Evolutionary conservation across 2,888 invertebrate species (phyloP).

Genomic region (Molanna angustata): DNA sequence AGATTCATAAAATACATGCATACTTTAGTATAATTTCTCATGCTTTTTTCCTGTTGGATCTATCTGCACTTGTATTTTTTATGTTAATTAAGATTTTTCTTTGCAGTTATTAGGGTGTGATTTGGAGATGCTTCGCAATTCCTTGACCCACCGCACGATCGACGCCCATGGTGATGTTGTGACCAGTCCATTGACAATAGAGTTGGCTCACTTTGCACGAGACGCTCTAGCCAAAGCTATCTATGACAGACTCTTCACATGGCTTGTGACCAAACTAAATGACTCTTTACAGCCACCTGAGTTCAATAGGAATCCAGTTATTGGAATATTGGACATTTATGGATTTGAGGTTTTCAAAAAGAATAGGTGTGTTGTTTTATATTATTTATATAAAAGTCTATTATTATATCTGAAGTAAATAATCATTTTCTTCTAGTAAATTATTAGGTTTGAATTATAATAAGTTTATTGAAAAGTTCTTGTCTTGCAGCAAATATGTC

Average conservation of each 20-base stretch:
- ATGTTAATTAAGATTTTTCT: neutral
- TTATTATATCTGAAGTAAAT: too few species aligned
- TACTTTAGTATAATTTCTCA: too few species aligned
- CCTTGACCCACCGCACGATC: slow-evolving; percentile 81
- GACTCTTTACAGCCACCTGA: slow-evolving; percentile 62
- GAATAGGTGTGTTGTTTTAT: slow-evolving; percentile 62
- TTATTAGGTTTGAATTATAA: too few species aligned
- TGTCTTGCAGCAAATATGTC: too few species aligned
- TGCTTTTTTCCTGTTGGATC: too few species aligned
- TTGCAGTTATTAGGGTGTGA: slow-evolving; percentile 72
- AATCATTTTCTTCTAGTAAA: too few species aligned
- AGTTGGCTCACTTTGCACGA: slow-evolving; percentile 80
- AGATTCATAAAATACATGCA: too few species aligned
- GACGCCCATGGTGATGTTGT: slow-evolving; percentile 83
- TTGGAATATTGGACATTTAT: slow-evolving; percentile 91
- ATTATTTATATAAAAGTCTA: neutral
- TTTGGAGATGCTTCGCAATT: slow-evolving; percentile 61
- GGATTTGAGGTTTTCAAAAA: slow-evolving; percentile 92
- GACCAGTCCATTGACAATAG: slow-evolving; percentile 73
- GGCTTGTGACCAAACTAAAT: slow-evolving; percentile 83
- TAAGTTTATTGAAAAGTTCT: too few species aligned
- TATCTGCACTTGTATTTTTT: too few species aligned
- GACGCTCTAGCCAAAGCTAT: slow-evolving; percentile 90
- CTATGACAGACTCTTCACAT: slow-evolving; percentile 87
- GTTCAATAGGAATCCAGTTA: slow-evolving; percentile 62